These are phyloP conservation scores for Alcedo quadribrachys DNA, from an alignment of 2,797 vertebrate genomes.

Conservation along the genomic window DNA sequence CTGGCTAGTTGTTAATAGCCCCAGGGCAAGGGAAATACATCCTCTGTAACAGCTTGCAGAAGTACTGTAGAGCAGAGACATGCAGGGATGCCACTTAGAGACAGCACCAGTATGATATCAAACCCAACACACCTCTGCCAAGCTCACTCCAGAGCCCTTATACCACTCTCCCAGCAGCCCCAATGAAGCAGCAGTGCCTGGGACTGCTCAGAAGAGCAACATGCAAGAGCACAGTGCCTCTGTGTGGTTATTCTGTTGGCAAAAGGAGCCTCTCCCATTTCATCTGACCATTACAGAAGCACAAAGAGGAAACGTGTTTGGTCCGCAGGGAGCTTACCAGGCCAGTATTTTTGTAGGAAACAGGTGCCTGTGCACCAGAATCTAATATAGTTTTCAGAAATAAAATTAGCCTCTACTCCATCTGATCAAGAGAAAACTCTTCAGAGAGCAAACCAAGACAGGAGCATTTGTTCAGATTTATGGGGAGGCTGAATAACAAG, in stretches of 20 bases:
- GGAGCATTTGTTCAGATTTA: neutral
- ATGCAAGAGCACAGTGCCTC: neutral
- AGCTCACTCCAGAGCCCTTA: neutral
- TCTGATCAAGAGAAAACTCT: neutral
- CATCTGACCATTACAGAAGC: neutral
- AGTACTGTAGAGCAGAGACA: neutral
- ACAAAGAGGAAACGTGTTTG: neutral
- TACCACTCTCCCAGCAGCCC: neutral
- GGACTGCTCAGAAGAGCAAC: neutral
- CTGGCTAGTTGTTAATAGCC: neutral
- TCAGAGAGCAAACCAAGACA: neutral
- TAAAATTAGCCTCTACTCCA: neutral
- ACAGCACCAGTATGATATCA: neutral
- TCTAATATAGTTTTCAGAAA: conserved; percentile 6
- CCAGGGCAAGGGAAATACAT: neutral
- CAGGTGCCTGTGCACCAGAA: neutral
- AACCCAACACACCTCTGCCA: neutral
- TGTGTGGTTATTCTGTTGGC: neutral
- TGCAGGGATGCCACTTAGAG: accelerated
- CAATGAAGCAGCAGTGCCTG: neutral
- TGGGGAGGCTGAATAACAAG: neutral
- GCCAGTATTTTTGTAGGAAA: neutral
- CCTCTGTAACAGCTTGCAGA: neutral
- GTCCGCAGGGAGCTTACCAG: neutral
- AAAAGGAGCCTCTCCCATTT: neutral